These are phyloP conservation scores for Coregonus suidteri DNA, from an alignment of 2,797 vertebrate genomes.

Conservation along the genomic window DNA sequence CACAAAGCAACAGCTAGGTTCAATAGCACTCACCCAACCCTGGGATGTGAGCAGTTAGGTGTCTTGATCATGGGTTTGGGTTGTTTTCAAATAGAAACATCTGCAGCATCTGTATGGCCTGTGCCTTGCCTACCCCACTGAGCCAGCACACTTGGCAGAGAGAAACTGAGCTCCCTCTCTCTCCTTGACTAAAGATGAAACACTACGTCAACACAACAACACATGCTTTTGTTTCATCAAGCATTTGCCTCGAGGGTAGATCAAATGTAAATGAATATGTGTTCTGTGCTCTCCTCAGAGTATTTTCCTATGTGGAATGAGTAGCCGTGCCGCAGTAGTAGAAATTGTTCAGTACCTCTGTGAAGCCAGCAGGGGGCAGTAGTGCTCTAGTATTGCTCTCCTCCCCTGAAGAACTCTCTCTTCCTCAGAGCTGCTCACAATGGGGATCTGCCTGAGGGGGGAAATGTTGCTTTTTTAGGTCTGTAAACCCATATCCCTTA, in stretches of 20 bases:
- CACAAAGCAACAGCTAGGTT: background rate
- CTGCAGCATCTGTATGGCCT: conserved; percentile 63
- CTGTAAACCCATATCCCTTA: conserved; percentile 99
- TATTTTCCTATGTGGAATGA: conserved; percentile 50
- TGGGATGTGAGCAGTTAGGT: conserved; percentile 1
- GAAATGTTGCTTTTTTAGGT: conserved; percentile 99
- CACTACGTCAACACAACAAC: conserved; percentile 72
- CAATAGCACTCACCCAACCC: background rate
- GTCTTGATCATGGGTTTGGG: background rate
- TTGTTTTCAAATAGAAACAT: conserved; percentile 57
- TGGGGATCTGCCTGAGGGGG: conserved; percentile 97
- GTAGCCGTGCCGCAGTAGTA: conserved; percentile 56
- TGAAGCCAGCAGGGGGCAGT: conserved; percentile 92
- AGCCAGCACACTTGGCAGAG: conserved; percentile 59
- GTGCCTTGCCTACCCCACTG: conserved; percentile 62
- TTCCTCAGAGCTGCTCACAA: conserved; percentile 87
- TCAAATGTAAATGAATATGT: conserved; percentile 71
- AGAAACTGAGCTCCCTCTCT: conserved; percentile 55
- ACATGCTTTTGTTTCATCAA: conserved; percentile 75
- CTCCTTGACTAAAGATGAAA: conserved; percentile 73
- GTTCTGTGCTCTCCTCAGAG: conserved; percentile 60
- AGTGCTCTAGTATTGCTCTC: conserved; percentile 89
- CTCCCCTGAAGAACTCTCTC: conserved; percentile 67
- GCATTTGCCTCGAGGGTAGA: conserved; percentile 66
- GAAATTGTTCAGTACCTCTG: conserved; percentile 69